Conservation (phyloP, 2,113 vertebrate genomes). For the Macquaria australasica region DNA sequence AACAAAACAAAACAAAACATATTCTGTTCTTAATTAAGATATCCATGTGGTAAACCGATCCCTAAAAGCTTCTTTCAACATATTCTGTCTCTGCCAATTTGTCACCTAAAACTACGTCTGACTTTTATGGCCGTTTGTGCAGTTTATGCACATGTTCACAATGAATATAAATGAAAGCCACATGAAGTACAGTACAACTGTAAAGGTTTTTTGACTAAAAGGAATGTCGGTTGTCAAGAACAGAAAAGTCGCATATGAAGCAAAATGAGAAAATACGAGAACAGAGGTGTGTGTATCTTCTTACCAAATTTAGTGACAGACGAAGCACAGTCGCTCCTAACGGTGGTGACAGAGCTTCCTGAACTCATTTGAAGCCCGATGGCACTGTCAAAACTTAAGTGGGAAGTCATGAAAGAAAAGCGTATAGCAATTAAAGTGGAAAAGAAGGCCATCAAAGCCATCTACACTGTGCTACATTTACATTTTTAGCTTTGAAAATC, state of each 20-base stretch:
- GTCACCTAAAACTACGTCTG: constrained; percentile 49
- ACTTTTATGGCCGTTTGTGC: constrained; percentile 56
- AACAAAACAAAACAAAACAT: background rate
- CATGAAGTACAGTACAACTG: constrained; percentile 35
- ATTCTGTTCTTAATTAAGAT: constrained; percentile 49
- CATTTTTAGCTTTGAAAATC: constrained; percentile 44
- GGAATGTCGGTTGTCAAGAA: constrained; percentile 33
- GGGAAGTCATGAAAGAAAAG: constrained; percentile 50
- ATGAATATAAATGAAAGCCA: constrained; percentile 63
- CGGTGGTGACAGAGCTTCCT: constrained; percentile 77
- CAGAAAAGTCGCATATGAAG: background rate
- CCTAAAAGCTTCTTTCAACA: constrained; percentile 57
- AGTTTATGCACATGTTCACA: constrained; percentile 57
- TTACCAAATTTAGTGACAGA: constrained; percentile 92
- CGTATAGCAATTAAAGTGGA: background rate
- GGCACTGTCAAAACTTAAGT: constrained; percentile 88
- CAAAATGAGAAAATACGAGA: constrained; percentile 10
- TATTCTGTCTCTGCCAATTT: constrained; percentile 60
- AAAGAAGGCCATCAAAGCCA: constrained; percentile 19
- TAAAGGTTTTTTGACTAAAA: constrained; percentile 36
- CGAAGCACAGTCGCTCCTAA: constrained; percentile 89
- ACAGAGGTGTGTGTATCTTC: constrained; percentile 43
- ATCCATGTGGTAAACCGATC: constrained; percentile 49
- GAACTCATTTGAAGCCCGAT: constrained; percentile 90
- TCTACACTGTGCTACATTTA: constrained; percentile 26